Conservation (phyloP, 2,888 invertebrate species). For the Amaurobius ferox region DNA sequence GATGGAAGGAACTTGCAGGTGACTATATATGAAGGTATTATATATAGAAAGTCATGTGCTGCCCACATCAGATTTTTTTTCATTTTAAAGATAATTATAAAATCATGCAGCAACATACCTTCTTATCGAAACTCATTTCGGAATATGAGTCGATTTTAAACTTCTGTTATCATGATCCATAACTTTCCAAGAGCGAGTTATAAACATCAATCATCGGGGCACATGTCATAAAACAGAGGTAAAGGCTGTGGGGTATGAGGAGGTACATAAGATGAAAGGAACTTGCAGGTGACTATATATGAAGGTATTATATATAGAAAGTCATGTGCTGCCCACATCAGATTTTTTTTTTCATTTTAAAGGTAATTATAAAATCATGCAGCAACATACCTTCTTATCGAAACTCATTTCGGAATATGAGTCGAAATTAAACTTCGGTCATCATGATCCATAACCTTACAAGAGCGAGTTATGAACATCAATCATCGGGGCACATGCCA, state of each 20-base stretch:
- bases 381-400: no score
- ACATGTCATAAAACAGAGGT: slow-evolving; percentile 39
- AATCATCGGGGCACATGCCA: slow-evolving; percentile 55
- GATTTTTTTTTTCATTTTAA: no score
- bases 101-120: no score
- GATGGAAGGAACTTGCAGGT: slow-evolving; percentile 39
- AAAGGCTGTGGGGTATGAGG: slow-evolving; percentile 50
- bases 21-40: background rate
- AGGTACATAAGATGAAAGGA: slow-evolving; percentile 29
- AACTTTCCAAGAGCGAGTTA: slow-evolving; percentile 55
- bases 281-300: slow-evolving; percentile 18
- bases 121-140: slow-evolving; percentile 46
- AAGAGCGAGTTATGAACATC: slow-evolving; percentile 52
- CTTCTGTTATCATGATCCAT: slow-evolving; percentile 60
- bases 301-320: slow-evolving; percentile 28
- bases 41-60: slow-evolving; percentile 55
- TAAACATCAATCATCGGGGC: slow-evolving; percentile 63
- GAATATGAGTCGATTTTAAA: slow-evolving; percentile 71
- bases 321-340: slow-evolving; percentile 53
- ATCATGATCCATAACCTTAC: slow-evolving; percentile 61
- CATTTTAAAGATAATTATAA: no score
- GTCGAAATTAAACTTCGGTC: slow-evolving; percentile 66
- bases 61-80: no score
- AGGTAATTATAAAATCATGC: no score
- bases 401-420: slow-evolving; percentile 59